phyloP scores from a whole-genome alignment of 2,113 vertebrate species.

The Cichladusa arquata region DNA sequence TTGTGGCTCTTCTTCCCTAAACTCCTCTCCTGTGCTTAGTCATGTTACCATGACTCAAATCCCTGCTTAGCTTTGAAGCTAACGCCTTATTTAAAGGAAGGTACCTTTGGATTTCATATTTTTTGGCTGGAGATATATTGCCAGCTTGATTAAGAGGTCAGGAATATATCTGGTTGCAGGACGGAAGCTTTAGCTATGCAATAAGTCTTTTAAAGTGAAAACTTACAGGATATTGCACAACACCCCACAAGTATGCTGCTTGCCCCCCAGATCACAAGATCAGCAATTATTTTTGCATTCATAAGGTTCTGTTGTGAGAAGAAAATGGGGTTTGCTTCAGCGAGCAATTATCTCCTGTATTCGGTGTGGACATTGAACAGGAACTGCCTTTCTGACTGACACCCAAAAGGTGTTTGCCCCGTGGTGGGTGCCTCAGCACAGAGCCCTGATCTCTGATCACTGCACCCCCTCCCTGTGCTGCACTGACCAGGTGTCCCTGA shows the following conservation, averaged over 20 bases:
- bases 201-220: background rate
- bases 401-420: background rate
- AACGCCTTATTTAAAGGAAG: background rate
- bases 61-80: background rate
- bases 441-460: background rate
- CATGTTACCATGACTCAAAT: background rate
- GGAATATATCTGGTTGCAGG: background rate
- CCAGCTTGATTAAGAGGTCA: background rate
- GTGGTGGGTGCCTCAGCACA: rapidly evolving
- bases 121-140: background rate
- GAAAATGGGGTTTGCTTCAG: background rate
- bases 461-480: background rate
- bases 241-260: background rate
- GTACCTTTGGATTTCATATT: background rate
- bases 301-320: background rate
- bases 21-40: background rate
- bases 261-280: background rate
- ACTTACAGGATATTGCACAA: constrained; percentile 46
- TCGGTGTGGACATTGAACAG: background rate
- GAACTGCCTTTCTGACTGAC: background rate
- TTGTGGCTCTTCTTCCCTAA: background rate
- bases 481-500: rapidly evolving
- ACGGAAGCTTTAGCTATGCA: background rate
- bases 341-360: background rate
- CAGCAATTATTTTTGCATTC: constrained; percentile 37